Conservation (phyloP, 2,888 invertebrate species). For the Cephus pulcher region DNA sequence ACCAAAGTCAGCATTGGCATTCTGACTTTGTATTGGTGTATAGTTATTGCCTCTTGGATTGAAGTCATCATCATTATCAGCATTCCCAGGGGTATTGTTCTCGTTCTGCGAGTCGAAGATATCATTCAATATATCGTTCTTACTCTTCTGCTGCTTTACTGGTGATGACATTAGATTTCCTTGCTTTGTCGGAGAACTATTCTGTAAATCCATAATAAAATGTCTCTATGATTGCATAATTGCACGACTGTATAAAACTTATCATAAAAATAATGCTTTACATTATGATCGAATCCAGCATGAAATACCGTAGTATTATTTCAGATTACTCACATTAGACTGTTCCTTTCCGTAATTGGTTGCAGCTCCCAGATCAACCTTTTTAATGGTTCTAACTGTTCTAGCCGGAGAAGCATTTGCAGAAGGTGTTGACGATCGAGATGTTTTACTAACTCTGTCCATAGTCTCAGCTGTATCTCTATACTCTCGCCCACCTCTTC, state of each 20-base stretch:
- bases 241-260: background rate
- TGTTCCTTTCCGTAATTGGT: constrained; percentile 74
- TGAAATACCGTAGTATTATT: background rate
- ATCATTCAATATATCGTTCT: constrained; percentile 57
- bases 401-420: constrained; percentile 64
- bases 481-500: constrained; percentile 69
- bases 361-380: constrained; percentile 77
- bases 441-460: constrained; percentile 51
- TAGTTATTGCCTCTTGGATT: constrained; percentile 70
- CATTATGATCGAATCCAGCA: background rate
- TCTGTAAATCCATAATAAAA: constrained; percentile 26
- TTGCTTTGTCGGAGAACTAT: constrained; percentile 35
- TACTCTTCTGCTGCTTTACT: constrained; percentile 45
- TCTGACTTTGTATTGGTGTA: constrained; percentile 58
- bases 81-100: constrained; percentile 33
- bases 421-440: constrained; percentile 63
- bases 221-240: background rate
- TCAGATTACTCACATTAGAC: constrained; percentile 41
- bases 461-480: constrained; percentile 66
- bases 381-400: constrained; percentile 67
- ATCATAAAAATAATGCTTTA: background rate
- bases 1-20: constrained; percentile 74
- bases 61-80: constrained; percentile 70
- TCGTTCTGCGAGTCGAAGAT: constrained; percentile 60
- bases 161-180: constrained; percentile 45